Conservation (phyloP, 1,140 invertebrate genomes). For the Calycopis cecrops region DNA sequence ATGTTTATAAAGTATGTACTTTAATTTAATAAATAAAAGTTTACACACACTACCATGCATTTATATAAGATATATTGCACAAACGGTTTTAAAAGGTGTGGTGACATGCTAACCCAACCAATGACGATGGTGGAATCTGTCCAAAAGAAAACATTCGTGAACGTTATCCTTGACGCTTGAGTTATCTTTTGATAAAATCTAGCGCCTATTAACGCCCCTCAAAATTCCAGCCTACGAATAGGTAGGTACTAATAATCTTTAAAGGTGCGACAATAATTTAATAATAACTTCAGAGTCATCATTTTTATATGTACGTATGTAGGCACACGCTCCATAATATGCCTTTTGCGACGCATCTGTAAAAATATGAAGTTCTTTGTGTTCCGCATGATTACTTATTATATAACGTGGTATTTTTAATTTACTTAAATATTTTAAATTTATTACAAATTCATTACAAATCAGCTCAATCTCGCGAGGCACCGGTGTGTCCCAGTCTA, state of each 20-base stretch:
- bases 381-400: too few species aligned
- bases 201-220: slow-evolving; percentile 18
- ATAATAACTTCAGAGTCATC: neutral
- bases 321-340: slow-evolving; percentile 5
- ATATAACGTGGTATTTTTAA: neutral
- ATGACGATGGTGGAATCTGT: slow-evolving; percentile 29
- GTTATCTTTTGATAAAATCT: neutral
- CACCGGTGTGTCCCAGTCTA: too few species aligned
- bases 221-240: slow-evolving; percentile 24
- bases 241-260: slow-evolving; percentile 14
- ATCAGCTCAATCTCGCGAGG: too few species aligned
- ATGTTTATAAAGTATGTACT: too few species aligned
- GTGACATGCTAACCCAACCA: slow-evolving; percentile 21
- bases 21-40: too few species aligned
- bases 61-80: too few species aligned
- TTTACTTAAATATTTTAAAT: too few species aligned
- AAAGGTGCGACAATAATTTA: slow-evolving; percentile 19
- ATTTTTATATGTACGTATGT: slow-evolving; percentile 1
- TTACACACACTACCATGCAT: too few species aligned
- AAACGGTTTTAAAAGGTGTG: too few species aligned
- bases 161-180: too few species aligned
- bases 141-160: too few species aligned
- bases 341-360: slow-evolving; percentile 8
- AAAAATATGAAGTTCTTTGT: slow-evolving; percentile 2
- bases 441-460: too few species aligned